Evolutionary conservation across 2,888 invertebrate species (phyloP).

Genomic region (Spatulosminthurus flaviceps): DNA sequence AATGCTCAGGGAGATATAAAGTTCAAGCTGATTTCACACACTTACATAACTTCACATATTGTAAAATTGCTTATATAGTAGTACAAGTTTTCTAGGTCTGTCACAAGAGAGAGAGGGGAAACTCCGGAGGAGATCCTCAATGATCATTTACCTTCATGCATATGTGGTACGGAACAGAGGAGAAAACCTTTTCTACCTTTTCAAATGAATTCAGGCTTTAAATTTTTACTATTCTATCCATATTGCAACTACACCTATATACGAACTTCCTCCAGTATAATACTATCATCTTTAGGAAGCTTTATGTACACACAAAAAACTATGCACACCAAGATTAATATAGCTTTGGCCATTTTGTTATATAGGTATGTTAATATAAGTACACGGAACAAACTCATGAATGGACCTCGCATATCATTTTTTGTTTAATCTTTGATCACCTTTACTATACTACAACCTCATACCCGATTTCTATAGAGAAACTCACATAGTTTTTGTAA

Average conservation of each 20-base stretch:
- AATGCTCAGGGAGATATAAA: not conserved
- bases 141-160: conserved; percentile 31
- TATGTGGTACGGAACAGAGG: not conserved
- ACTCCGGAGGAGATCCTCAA: conserved; percentile 10
- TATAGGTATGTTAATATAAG: not conserved
- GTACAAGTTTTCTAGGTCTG: conserved; percentile 20
- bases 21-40: not conserved
- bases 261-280: not conserved
- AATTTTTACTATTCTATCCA: conserved; percentile 33
- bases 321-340: too few species aligned
- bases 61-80: not conserved
- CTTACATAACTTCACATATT: not conserved
- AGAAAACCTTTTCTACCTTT: conserved; percentile 42
- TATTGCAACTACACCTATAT: conserved; percentile 4
- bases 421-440: conserved; percentile 38
- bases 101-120: conserved; percentile 3
- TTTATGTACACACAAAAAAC: not conserved
- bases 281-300: not conserved
- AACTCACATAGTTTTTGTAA: not conserved
- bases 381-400: conserved; percentile 21
- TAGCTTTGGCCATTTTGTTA: too few species aligned
- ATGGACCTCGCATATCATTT: conserved; percentile 43
- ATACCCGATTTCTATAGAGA: not conserved
- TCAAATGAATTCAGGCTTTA: conserved; percentile 38
- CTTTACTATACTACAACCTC: conserved; percentile 31